Conservation (phyloP, 2,113 vertebrate species). For the Serilophus lunatus region DNA sequence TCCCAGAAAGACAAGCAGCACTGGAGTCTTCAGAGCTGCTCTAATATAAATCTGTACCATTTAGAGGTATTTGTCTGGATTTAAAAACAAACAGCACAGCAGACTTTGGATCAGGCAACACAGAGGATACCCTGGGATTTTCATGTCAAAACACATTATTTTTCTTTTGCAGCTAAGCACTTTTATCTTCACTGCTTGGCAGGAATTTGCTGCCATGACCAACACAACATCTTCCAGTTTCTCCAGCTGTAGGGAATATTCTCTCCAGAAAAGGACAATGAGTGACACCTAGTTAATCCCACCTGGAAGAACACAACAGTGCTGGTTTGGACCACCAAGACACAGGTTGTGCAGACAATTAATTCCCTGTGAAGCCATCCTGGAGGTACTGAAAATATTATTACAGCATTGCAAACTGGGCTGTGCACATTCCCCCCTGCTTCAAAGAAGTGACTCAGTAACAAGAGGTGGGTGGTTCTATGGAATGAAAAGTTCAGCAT, state of each 20-base stretch:
- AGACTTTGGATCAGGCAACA: not conserved
- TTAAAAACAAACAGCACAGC: not conserved
- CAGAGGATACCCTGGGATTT: not conserved
- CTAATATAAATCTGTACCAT: not conserved
- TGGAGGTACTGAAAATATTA: not conserved
- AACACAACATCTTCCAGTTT: not conserved
- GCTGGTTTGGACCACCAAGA: not conserved
- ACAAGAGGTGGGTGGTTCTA: not conserved
- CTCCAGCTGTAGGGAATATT: not conserved
- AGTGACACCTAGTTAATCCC: not conserved
- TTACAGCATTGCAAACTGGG: not conserved
- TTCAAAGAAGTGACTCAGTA: not conserved
- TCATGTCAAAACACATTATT: fast-evolving
- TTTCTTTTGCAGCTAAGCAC: not conserved
- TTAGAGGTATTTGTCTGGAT: not conserved
- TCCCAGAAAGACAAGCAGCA: not conserved
- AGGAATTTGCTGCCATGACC: not conserved
- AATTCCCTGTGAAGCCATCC: not conserved
- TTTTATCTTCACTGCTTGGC: not conserved
- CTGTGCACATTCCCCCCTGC: not conserved
- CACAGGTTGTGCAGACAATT: not conserved
- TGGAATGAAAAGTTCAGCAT: not conserved
- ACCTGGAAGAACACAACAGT: not conserved
- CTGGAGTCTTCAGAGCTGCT: not conserved
- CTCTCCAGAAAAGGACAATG: not conserved